A percentile compares a stretch with the other conserved stretches of the same genome.
Evolutionary conservation across 2,113 vertebrate genomes (phyloP).

Genomic region (Ictidomys tridecemlineatus): DNA sequence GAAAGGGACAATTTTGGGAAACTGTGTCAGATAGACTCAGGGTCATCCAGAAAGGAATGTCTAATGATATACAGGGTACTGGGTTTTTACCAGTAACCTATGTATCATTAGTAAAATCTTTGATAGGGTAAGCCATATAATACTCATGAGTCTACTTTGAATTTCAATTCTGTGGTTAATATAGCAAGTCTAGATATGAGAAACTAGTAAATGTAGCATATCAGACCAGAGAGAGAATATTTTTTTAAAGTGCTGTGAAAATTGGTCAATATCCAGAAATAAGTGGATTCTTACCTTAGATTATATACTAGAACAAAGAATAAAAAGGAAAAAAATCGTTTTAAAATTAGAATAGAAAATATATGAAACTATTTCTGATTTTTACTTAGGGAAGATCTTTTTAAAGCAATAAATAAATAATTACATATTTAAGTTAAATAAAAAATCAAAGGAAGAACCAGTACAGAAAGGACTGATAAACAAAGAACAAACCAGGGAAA

Average conservation of each 20-base stretch:
- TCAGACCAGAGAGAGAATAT: background rate
- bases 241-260: conserved; percentile 39
- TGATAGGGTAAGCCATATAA: background rate
- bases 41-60: background rate
- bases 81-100: background rate
- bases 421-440: background rate
- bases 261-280: conserved; percentile 31
- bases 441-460: background rate
- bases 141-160: background rate
- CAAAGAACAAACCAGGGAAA: background rate
- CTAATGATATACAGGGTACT: background rate
- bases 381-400: background rate
- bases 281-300: background rate
- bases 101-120: background rate
- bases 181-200: background rate
- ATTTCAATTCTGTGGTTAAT: background rate
- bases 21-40: background rate
- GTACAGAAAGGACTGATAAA: background rate
- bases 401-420: background rate
- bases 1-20: background rate
- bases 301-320: conserved; percentile 2
- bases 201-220: background rate
- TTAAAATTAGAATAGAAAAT: conserved; percentile 1
- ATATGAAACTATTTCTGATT: background rate
- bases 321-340: background rate